Conservation (phyloP, 2,888 invertebrate species). For the Adela reaumurella region DNA sequence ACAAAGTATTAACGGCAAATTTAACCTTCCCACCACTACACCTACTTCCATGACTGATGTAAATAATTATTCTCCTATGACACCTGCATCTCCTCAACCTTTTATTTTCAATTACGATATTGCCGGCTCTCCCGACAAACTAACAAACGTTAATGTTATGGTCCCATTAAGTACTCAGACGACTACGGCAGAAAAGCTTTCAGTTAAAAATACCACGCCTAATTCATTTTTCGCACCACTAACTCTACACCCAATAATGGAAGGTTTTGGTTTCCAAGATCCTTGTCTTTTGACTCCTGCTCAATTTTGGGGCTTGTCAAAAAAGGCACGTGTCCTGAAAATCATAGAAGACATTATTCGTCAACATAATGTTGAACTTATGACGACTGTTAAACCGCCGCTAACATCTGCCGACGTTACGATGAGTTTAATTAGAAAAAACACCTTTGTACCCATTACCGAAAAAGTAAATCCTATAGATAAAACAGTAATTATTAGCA, state of each 20-base stretch:
- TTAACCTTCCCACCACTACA: too few species aligned
- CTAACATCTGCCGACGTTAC: conserved; percentile 7
- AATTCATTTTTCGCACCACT: neutral
- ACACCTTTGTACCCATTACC: neutral
- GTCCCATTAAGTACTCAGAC: neutral
- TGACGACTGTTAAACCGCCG: conserved; percentile 25
- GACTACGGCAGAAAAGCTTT: neutral
- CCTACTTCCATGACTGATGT: too few species aligned
- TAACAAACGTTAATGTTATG: conserved; percentile 13
- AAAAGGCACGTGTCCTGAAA: conserved; percentile 45
- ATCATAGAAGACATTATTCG: conserved; percentile 48
- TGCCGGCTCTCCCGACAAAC: conserved; percentile 21
- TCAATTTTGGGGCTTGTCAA: conserved; percentile 44
- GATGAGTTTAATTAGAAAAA: conserved; percentile 14
- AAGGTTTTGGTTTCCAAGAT: neutral
- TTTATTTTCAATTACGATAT: conserved; percentile 33
- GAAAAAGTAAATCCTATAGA: neutral
- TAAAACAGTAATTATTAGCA: too few species aligned
- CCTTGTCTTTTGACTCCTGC: conserved; percentile 24
- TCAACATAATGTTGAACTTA: conserved; percentile 36
- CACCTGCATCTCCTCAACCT: conserved; percentile 20
- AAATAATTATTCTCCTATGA: conserved; percentile 9
- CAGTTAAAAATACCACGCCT: neutral
- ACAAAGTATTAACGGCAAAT: too few species aligned
- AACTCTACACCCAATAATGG: neutral